phyloP scores from a whole-genome alignment of 2,113 vertebrate genomes.

The Podarcis muralis region DNA sequence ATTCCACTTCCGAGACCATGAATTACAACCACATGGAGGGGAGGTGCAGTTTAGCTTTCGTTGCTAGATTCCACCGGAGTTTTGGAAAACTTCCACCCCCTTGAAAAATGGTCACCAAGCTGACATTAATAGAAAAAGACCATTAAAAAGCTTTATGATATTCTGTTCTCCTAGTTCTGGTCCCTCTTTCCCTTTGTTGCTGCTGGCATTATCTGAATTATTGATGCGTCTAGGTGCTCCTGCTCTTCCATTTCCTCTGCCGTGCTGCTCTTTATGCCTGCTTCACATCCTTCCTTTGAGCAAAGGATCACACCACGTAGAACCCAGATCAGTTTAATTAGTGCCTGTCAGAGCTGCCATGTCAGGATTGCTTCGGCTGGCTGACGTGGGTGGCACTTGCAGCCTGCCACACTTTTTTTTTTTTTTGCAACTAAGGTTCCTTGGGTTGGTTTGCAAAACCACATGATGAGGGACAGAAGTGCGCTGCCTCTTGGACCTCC shows the following conservation, averaged over 20 bases:
- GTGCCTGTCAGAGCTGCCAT: conserved; percentile 76
- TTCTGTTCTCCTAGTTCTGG: conserved; percentile 77
- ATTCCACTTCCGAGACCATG: neutral
- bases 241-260: conserved; percentile 69
- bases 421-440: conserved; percentile 20
- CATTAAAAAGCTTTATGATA: conserved; percentile 83
- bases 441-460: neutral
- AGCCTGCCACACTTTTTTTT: conserved; percentile 28
- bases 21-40: neutral
- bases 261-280: conserved; percentile 54
- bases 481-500: neutral
- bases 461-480: neutral
- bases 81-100: conserved; percentile 63
- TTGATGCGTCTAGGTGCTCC: conserved; percentile 84
- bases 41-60: conserved; percentile 39
- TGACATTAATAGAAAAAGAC: conserved; percentile 91
- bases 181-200: conserved; percentile 89
- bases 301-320: conserved; percentile 56
- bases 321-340: conserved; percentile 75
- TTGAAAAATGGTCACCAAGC: conserved; percentile 66
- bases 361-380: conserved; percentile 76
- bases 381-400: conserved; percentile 51
- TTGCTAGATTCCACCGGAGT: conserved; percentile 41
- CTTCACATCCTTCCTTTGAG: conserved; percentile 71
- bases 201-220: conserved; percentile 91